Conservation (phyloP, 2,797 vertebrate genomes). For the Morus bassanus region DNA sequence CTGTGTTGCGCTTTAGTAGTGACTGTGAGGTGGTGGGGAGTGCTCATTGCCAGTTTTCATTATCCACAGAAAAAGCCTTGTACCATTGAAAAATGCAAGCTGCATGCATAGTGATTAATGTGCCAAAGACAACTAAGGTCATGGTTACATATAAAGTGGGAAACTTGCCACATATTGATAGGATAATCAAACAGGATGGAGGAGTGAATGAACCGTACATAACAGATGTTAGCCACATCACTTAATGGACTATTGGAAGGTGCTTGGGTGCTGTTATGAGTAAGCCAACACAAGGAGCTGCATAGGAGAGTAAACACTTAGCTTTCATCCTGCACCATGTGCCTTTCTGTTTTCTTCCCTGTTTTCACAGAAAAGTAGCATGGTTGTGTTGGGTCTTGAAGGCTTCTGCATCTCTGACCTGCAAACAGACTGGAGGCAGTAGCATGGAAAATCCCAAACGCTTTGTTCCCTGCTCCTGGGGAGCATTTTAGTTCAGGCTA, state of each 20-base stretch:
- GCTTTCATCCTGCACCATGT: not conserved
- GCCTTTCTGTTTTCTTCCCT: not conserved
- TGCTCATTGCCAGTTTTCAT: not conserved
- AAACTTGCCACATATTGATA: not conserved
- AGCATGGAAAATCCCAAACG: not conserved
- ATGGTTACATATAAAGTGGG: not conserved
- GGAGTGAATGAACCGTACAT: not conserved
- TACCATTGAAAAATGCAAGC: not conserved
- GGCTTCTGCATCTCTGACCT: not conserved
- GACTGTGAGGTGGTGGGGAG: not conserved
- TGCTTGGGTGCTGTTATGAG: not conserved
- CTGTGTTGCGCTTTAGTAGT: not conserved
- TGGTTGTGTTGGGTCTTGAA: not conserved
- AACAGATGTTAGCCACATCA: not conserved
- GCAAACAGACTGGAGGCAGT: not conserved
- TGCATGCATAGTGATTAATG: not conserved
- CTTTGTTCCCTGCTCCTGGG: not conserved
- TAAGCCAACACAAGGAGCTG: not conserved
- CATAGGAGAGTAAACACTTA: not conserved
- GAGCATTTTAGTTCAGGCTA: not conserved
- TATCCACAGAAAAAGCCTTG: not conserved
- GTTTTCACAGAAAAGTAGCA: not conserved
- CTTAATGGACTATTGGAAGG: not conserved
- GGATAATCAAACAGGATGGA: not conserved
- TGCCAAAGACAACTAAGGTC: conserved; percentile 22